Evolutionary conservation across 2,113 vertebrate genomes (phyloP).

Genomic region (Desmodus rotundus): DNA sequence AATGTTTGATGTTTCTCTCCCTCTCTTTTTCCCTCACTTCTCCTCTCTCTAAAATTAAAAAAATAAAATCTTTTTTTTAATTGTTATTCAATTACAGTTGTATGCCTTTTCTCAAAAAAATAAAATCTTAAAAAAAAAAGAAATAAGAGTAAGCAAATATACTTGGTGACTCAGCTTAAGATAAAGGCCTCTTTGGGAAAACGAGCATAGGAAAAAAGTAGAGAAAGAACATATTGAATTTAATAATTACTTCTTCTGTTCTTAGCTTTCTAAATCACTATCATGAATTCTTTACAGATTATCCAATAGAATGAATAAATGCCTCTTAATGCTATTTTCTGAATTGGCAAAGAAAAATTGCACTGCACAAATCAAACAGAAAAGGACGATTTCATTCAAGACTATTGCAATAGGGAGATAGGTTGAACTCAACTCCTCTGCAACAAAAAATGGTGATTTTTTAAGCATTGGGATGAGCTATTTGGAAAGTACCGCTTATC

Average conservation of each 20-base stretch:
- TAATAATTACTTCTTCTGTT: background rate
- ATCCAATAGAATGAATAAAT: background rate
- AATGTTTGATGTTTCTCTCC: too few relatives aligned
- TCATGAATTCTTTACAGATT: background rate
- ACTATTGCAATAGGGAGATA: background rate
- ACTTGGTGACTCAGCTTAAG: background rate
- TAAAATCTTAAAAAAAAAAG: background rate
- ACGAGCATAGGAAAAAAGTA: background rate
- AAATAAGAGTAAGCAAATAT: background rate
- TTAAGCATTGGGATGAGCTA: background rate
- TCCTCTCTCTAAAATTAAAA: too few relatives aligned
- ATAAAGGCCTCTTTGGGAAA: background rate
- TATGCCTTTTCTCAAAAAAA: too few relatives aligned
- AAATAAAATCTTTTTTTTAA: too few relatives aligned
- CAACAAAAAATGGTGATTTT: background rate
- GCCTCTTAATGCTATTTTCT: background rate
- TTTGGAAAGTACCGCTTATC: background rate
- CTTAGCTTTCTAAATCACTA: background rate
- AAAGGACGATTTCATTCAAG: background rate
- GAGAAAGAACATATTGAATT: background rate
- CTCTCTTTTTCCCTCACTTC: too few relatives aligned
- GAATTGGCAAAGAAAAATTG: background rate
- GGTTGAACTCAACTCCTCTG: background rate
- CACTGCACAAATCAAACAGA: background rate
- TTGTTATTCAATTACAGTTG: too few relatives aligned